Percentiles rank a stretch among this genome's conserved stretches.
phyloP scores from a whole-genome alignment of 2,888 invertebrate genomes.

The Hoplodrina ambigua region DNA sequence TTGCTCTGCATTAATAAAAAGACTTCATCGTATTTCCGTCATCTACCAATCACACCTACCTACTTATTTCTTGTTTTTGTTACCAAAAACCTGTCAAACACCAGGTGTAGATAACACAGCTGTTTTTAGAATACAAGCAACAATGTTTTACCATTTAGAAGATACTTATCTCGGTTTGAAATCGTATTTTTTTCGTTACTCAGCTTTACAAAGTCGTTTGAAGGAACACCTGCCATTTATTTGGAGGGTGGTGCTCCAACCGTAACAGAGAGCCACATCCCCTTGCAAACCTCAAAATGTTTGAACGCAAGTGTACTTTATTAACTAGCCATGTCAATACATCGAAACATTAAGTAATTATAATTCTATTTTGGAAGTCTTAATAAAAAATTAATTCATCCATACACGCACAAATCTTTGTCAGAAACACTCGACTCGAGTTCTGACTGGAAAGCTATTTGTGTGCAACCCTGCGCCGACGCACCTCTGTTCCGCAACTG shows the following conservation, averaged over 20 bases:
- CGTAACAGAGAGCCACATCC: conserved; percentile 46
- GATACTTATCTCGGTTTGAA: conserved; percentile 25
- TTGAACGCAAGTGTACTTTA: conserved; percentile 14
- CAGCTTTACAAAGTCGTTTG: conserved; percentile 28
- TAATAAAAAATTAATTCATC: conserved; percentile 61
- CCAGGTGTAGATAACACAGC: conserved; percentile 47
- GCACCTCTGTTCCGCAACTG: conserved; percentile 83
- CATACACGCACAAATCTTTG: conserved; percentile 76
- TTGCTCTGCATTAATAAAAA: background rate
- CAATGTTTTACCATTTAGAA: conserved; percentile 25
- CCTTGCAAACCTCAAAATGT: conserved; percentile 21
- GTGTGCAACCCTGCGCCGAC: conserved; percentile 85
- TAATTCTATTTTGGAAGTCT: conserved; percentile 12
- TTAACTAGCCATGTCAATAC: conserved; percentile 1
- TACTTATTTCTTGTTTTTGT: conserved; percentile 30
- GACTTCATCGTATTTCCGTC: conserved; percentile 20
- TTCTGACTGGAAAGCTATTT: conserved; percentile 85
- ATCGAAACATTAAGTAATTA: conserved; percentile 9
- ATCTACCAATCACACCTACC: conserved; percentile 27
- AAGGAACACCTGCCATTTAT: conserved; percentile 52
- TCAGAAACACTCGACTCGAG: conserved; percentile 83
- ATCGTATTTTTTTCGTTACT: conserved; percentile 38
- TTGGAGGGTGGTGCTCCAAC: conserved; percentile 53
- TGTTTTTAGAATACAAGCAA: conserved; percentile 24
- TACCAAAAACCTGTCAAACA: conserved; percentile 42